Conservation (phyloP, 2,797 vertebrate species). For the Peromyscus melanophrys region DNA sequence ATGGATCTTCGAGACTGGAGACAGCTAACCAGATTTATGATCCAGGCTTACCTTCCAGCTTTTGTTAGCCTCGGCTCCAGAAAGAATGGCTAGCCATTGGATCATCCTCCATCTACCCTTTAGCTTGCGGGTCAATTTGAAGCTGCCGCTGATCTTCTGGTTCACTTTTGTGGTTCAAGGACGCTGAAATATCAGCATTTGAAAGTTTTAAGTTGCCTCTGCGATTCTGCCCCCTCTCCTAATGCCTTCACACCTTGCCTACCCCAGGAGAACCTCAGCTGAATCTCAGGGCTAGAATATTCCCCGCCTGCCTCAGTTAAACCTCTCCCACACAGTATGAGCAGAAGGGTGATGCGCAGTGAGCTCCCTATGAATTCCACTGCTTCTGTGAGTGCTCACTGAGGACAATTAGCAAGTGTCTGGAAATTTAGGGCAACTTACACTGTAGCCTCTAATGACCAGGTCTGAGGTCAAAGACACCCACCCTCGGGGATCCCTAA, state of each 20-base stretch:
- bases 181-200: neutral
- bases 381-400: neutral
- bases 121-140: neutral
- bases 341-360: accelerated
- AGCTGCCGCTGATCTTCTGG: neutral
- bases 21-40: neutral
- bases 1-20: neutral
- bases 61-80: neutral
- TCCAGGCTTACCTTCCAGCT: neutral
- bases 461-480: accelerated
- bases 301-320: neutral
- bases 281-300: neutral
- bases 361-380: neutral
- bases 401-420: neutral
- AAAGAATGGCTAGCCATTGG: too few species aligned
- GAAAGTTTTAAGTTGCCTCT: neutral
- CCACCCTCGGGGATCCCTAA: neutral
- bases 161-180: neutral
- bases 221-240: neutral
- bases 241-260: neutral
- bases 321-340: accelerated
- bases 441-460: too few species aligned
- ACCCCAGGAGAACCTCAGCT: neutral
- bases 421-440: neutral
- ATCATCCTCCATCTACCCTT: neutral